These are phyloP conservation scores for Diarsia mendica DNA, from an alignment of 2,888 invertebrate genomes.

Conservation along the genomic window DNA sequence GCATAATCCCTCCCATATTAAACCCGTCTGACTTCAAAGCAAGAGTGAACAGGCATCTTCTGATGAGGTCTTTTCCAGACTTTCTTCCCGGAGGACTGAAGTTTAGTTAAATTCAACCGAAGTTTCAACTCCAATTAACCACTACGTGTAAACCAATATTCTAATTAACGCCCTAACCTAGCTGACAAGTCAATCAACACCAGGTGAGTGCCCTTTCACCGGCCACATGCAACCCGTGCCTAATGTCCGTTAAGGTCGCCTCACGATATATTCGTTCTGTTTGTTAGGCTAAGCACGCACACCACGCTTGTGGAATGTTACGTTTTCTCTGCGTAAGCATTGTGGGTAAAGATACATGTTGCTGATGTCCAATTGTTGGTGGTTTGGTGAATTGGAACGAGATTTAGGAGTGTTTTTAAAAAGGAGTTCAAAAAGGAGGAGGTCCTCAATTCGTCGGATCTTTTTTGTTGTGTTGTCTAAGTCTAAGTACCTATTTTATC, in stretches of 20 bases:
- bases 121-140: background rate
- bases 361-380: constrained; percentile 40
- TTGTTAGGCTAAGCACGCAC: constrained; percentile 81
- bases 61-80: too few relatives aligned
- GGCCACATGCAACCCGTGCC: constrained; percentile 40
- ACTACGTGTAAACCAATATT: constrained; percentile 21
- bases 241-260: constrained; percentile 77
- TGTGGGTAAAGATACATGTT: constrained; percentile 53
- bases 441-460: too few relatives aligned
- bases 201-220: constrained; percentile 62
- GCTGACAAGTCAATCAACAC: constrained; percentile 47
- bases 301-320: constrained; percentile 76
- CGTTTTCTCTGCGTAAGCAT: constrained; percentile 78
- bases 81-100: background rate
- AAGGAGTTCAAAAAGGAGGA: too few relatives aligned
- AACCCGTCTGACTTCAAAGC: too few relatives aligned
- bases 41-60: too few relatives aligned
- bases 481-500: too few relatives aligned
- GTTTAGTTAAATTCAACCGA: background rate
- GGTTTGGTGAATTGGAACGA: constrained; percentile 24
- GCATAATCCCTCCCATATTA: too few relatives aligned
- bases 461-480: too few relatives aligned
- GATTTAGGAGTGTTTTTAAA: too few relatives aligned
- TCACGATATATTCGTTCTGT: constrained; percentile 74
- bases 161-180: constrained; percentile 17